phyloP scores from a whole-genome alignment of 2,888 invertebrate genomes.

The Lamellibrachia satsuma region DNA sequence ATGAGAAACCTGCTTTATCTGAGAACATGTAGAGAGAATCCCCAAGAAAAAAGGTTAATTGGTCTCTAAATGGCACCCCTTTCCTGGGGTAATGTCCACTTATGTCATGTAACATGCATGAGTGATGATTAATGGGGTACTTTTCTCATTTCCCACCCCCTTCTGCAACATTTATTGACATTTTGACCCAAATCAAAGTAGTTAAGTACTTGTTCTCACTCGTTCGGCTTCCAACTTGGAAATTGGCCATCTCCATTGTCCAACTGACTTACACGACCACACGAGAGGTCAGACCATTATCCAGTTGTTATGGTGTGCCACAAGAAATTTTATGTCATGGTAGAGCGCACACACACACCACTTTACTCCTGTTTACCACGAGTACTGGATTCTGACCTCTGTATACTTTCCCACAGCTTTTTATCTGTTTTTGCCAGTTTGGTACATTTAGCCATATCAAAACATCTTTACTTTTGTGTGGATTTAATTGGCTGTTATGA shows the following conservation, averaged over 20 bases:
- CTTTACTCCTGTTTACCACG: neutral
- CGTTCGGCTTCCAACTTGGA: neutral
- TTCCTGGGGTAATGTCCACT: neutral
- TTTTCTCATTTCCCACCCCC: neutral
- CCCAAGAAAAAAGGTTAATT: neutral
- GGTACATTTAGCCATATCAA: neutral
- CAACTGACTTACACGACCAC: neutral
- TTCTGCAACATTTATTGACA: neutral
- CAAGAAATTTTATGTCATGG: neutral
- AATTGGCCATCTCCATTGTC: neutral
- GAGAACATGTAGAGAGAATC: neutral
- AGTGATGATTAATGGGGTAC: conserved; percentile 12
- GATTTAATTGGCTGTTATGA: neutral
- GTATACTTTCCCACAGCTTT: neutral
- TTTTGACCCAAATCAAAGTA: neutral
- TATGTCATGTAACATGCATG: neutral
- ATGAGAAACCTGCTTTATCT: neutral
- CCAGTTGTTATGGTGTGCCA: neutral
- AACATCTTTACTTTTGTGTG: neutral
- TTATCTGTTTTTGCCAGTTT: neutral
- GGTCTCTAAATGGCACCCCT: neutral
- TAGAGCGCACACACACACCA: neutral
- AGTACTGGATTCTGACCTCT: neutral
- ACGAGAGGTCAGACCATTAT: neutral
- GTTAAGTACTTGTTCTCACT: neutral